Evolutionary conservation across 2,797 vertebrate genomes (phyloP).

Genomic region (Pelochelys cantorii): DNA sequence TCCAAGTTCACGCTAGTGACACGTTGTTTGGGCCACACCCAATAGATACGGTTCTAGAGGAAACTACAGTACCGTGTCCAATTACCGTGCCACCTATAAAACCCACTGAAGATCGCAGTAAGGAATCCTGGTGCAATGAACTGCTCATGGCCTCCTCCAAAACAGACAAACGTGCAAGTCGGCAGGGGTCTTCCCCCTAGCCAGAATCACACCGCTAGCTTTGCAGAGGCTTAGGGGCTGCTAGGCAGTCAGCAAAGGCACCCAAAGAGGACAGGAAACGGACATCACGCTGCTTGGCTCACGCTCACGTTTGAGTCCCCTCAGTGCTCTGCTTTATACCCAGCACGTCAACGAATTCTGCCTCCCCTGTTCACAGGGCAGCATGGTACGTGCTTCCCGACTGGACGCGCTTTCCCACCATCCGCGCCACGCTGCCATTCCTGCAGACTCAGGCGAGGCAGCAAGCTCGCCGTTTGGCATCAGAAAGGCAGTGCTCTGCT

Average conservation of each 20-base stretch:
- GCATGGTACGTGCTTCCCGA: slow-evolving; percentile 1
- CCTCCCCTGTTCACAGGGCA: neutral
- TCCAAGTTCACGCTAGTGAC: too few relatives aligned
- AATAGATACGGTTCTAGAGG: neutral
- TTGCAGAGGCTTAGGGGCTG: neutral
- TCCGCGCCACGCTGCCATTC: neutral
- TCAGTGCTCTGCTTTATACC: neutral
- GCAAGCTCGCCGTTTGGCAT: neutral
- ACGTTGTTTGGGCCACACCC: neutral
- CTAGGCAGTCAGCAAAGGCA: neutral
- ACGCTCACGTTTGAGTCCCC: neutral
- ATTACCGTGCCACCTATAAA: neutral
- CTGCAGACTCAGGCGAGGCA: neutral
- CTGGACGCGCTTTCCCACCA: neutral
- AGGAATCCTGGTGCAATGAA: neutral
- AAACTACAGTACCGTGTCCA: neutral
- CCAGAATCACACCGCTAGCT: neutral
- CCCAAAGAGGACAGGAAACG: neutral
- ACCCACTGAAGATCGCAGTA: neutral
- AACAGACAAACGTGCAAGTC: neutral
- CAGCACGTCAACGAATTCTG: slow-evolving; percentile 3
- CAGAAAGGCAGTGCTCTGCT: neutral
- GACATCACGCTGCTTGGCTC: neutral
- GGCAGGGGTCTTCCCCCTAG: neutral
- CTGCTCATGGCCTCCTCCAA: neutral